phyloP scores from a whole-genome alignment of 2,113 vertebrate species.

The Salminus brasiliensis region DNA sequence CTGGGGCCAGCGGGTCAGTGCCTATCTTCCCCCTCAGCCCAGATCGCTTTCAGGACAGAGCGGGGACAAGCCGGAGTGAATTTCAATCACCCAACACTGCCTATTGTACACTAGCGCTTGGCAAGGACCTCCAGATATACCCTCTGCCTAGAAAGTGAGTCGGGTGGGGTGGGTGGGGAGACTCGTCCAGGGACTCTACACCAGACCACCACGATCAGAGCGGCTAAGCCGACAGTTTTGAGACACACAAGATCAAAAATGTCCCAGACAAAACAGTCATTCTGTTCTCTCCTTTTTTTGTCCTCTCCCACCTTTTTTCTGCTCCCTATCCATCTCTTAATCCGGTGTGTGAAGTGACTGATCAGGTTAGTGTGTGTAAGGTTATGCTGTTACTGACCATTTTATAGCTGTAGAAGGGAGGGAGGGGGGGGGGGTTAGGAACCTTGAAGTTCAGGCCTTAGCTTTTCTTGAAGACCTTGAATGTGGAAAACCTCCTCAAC shows the following conservation, averaged over 20 bases:
- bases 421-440: background rate
- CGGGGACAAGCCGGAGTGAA: constrained; percentile 67
- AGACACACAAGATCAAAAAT: constrained; percentile 48
- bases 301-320: constrained; percentile 16
- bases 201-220: constrained; percentile 46
- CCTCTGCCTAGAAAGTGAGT: constrained; percentile 34
- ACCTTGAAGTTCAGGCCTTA: background rate
- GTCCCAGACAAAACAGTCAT: constrained; percentile 44
- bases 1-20: constrained; percentile 71
- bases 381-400: constrained; percentile 10
- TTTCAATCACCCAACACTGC: constrained; percentile 74
- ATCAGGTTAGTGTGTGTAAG: constrained; percentile 41
- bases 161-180: background rate
- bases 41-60: constrained; percentile 77
- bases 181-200: constrained; percentile 32
- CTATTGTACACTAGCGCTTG: constrained; percentile 51
- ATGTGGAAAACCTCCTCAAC: background rate
- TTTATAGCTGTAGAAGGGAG: background rate
- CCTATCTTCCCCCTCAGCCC: constrained; percentile 74
- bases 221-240: constrained; percentile 46
- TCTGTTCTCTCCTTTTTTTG: constrained; percentile 38
- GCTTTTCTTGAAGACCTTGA: background rate
- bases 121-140: constrained; percentile 46
- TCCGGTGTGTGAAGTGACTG: constrained; percentile 37
- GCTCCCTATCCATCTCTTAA: constrained; percentile 36